Evolutionary conservation across 2,797 vertebrate species (phyloP).

Genomic region (Manis javanica): DNA sequence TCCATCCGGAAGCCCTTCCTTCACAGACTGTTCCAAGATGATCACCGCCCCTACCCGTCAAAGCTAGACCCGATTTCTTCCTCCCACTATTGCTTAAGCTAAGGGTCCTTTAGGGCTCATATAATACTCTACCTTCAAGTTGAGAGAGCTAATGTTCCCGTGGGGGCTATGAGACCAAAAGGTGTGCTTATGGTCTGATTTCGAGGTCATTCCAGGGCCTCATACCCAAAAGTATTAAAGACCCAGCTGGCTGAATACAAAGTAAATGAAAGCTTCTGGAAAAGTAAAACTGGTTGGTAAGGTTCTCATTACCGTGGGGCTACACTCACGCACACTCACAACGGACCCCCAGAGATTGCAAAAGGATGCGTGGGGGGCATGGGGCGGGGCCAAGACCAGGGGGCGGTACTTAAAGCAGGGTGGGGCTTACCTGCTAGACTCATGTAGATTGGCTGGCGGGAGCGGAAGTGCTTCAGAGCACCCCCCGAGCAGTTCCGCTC

Average conservation of each 20-base stretch:
- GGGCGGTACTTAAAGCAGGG: background rate
- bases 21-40: background rate
- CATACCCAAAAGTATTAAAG: background rate
- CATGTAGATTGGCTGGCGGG: constrained; percentile 96
- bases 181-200: background rate
- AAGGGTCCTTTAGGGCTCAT: background rate
- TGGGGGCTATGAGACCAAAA: background rate
- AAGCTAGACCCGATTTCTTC: background rate
- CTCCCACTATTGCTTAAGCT: background rate
- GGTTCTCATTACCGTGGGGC: background rate
- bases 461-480: constrained; percentile 92
- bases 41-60: background rate
- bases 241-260: background rate
- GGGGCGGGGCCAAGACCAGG: background rate
- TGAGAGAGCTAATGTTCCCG: background rate
- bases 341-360: background rate
- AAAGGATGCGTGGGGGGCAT: background rate
- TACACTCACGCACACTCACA: background rate
- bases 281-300: background rate
- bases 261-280: background rate
- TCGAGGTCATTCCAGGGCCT: constrained; percentile 4
- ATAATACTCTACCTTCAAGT: background rate
- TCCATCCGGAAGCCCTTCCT: background rate
- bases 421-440: constrained; percentile 92
- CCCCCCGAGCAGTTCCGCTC: constrained; percentile 94